A percentile compares a stretch with the other conserved stretches of the same genome.
Evolutionary conservation across 1,140 invertebrate species (phyloP).

Genomic region (Lycorma delicatula): DNA sequence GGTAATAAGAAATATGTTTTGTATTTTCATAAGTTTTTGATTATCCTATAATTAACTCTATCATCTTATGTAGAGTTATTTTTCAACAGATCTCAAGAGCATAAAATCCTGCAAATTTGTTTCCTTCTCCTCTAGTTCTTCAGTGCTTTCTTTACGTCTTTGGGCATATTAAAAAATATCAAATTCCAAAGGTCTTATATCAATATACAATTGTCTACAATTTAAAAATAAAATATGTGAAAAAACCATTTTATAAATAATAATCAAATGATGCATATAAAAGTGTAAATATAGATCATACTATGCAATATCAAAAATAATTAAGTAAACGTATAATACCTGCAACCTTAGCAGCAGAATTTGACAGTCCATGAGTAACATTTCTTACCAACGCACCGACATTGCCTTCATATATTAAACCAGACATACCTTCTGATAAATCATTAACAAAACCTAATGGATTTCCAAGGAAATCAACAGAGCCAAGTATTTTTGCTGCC

Average conservation of each 20-base stretch:
- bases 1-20: no score
- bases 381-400: conserved; percentile 87
- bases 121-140: no score
- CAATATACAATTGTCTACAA: background rate
- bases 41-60: no score
- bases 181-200: no score
- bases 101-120: no score
- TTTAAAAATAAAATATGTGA: background rate
- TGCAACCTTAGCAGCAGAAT: conserved; percentile 90
- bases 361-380: conserved; percentile 93
- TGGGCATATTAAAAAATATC: no score
- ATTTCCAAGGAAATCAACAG: conserved; percentile 96
- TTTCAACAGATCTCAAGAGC: no score
- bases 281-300: background rate
- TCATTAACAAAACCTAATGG: conserved; percentile 93
- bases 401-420: conserved; percentile 82
- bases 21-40: no score
- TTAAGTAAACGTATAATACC: conserved; percentile 31
- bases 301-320: background rate
- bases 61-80: no score
- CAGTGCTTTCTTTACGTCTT: no score
- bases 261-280: background rate
- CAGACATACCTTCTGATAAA: conserved; percentile 88
- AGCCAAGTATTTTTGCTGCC: conserved; percentile 88
- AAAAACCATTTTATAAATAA: background rate